A percentile compares a stretch with the other conserved stretches of the same genome.
These are phyloP conservation scores for Trachymyrmex septentrionalis DNA, from an alignment of 1,140 invertebrate genomes.

Conservation along the genomic window DNA sequence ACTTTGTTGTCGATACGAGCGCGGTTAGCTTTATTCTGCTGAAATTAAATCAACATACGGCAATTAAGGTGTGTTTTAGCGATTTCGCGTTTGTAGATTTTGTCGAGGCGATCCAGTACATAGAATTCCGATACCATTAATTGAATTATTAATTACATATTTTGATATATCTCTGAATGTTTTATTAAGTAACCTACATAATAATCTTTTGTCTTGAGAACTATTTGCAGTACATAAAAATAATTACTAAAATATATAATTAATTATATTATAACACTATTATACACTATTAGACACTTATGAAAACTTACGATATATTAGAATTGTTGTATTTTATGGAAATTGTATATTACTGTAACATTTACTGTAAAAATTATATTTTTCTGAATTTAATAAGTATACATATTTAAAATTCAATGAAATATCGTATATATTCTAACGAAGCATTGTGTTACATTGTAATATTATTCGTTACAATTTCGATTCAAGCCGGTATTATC, in stretches of 20 bases:
- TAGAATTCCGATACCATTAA: background rate
- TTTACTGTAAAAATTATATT: background rate
- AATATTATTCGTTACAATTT: conserved; percentile 14
- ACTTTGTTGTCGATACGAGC: conserved; percentile 53
- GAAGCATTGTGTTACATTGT: background rate
- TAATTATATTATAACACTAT: too few species aligned
- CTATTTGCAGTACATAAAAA: background rate
- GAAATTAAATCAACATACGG: conserved; percentile 41
- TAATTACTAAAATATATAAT: background rate
- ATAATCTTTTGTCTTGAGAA: background rate
- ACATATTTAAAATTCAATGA: background rate
- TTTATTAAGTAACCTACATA: background rate
- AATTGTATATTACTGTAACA: background rate
- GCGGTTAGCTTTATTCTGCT: conserved; percentile 6
- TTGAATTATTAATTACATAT: background rate
- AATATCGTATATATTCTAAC: background rate
- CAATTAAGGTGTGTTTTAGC: conserved; percentile 8
- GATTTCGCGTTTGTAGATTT: conserved; percentile 24
- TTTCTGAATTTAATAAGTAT: background rate
- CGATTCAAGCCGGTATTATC: background rate
- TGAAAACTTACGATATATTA: conserved; percentile 1
- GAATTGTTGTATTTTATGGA: background rate
- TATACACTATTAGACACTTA: background rate
- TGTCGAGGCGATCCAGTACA: background rate
- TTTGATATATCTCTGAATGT: background rate